Percentiles rank a stretch among this genome's conserved stretches.
These are phyloP conservation scores for Psylliodes chrysocephalus DNA, from an alignment of 2,888 invertebrate species.

Conservation along the genomic window DNA sequence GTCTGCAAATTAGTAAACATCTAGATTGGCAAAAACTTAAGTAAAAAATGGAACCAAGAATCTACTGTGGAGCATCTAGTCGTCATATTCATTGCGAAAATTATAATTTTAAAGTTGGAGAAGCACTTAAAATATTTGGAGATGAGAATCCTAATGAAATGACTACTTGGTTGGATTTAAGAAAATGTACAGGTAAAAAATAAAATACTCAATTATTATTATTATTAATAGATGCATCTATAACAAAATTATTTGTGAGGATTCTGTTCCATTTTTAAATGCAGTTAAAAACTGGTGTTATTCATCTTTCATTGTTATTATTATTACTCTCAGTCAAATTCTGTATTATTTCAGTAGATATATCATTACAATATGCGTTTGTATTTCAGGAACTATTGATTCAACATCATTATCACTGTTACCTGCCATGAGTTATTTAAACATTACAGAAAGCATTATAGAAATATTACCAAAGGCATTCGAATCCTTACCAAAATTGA, in stretches of 20 bases:
- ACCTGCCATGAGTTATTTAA: conserved; percentile 22
- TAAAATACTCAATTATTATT: no score
- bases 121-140: conserved; percentile 24
- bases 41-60: conserved; percentile 12
- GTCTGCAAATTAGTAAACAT: no score
- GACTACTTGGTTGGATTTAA: conserved; percentile 29
- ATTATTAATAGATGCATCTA: no score
- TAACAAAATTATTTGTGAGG: no score
- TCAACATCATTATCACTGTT: conserved; percentile 16
- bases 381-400: conserved; percentile 28
- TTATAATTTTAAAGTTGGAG: conserved; percentile 17
- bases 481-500: conserved; percentile 15
- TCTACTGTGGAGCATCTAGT: conserved; percentile 28
- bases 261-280: no score
- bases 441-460: conserved; percentile 17
- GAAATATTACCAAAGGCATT: conserved; percentile 19
- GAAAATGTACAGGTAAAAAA: conserved; percentile 26
- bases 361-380: no score
- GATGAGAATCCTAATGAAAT: conserved; percentile 7
- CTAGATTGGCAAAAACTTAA: no score
- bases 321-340: no score
- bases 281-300: no score
- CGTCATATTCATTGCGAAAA: conserved; percentile 31
- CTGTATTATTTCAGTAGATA: no score
- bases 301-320: background rate